Percentiles rank a stretch among this genome's conserved stretches.
phyloP scores from a whole-genome alignment of 2,113 vertebrate species.

The Burhinus bistriatus region DNA sequence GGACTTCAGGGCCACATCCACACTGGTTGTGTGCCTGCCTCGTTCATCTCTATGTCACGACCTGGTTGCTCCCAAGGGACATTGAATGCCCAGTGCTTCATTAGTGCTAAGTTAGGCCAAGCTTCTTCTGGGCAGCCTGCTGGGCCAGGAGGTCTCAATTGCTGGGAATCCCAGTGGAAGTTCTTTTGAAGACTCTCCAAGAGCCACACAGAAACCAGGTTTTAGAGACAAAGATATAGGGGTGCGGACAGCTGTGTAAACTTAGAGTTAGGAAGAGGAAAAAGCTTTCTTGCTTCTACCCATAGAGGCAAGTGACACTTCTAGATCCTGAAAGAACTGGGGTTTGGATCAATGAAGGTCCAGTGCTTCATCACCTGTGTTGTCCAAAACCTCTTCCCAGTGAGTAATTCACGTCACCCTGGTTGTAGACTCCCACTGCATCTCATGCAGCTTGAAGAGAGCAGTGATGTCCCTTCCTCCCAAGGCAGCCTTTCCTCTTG shows the following conservation, averaged over 20 bases:
- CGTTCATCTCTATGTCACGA: fast-evolving
- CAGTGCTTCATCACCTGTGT: not conserved
- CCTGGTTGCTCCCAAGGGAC: not conserved
- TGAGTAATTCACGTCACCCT: not conserved
- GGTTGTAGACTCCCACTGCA: not conserved
- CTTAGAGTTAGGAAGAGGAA: not conserved
- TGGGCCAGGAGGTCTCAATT: not conserved
- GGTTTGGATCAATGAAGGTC: not conserved
- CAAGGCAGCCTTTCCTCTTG: not conserved
- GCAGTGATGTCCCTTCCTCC: not conserved
- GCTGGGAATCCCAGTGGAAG: not conserved
- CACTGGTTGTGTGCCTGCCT: not conserved
- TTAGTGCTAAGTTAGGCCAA: not conserved
- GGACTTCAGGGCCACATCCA: not conserved
- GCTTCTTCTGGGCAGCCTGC: not conserved
- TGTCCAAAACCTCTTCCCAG: not conserved
- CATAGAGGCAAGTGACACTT: not conserved
- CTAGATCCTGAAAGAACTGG: not conserved
- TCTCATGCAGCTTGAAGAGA: not conserved
- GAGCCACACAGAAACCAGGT: not conserved
- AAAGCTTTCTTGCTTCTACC: not conserved
- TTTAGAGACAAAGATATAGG: not conserved
- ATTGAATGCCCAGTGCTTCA: not conserved
- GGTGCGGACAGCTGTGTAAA: not conserved
- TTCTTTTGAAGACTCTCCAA: not conserved